Percentiles rank a stretch among this genome's conserved stretches.
These are phyloP conservation scores for Caenorhabditis sp. DNA, from an alignment of 2,888 invertebrate genomes.

Conservation along the genomic window DNA sequence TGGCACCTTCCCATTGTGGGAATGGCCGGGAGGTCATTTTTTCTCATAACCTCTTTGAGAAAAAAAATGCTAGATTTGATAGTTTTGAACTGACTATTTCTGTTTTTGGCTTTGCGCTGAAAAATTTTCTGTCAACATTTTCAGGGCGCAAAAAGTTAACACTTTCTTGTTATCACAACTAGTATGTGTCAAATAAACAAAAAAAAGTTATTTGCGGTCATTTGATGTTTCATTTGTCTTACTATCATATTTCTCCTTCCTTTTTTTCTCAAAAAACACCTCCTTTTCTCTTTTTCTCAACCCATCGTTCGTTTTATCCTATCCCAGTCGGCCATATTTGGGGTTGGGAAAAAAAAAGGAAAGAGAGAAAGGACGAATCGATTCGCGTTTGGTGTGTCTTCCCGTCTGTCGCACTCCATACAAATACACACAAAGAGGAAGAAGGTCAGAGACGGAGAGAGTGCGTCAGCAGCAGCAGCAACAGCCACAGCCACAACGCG, in stretches of 20 bases:
- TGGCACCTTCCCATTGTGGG: too few relatives aligned
- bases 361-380: neutral
- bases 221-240: neutral
- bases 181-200: too few relatives aligned
- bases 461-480: slow-evolving; percentile 1
- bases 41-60: too few relatives aligned
- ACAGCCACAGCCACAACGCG: too few relatives aligned
- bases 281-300: neutral
- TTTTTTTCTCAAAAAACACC: neutral
- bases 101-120: too few relatives aligned
- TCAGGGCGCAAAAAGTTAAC: too few relatives aligned
- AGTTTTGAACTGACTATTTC: too few relatives aligned
- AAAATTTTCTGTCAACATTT: too few relatives aligned
- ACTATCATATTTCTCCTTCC: neutral
- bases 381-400: neutral
- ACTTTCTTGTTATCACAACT: too few relatives aligned
- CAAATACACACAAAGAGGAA: neutral
- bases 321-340: neutral
- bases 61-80: too few relatives aligned
- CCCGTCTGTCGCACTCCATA: neutral
- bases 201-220: too few relatives aligned
- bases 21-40: too few relatives aligned
- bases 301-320: neutral
- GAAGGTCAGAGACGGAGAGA: neutral
- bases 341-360: neutral